phyloP scores from a whole-genome alignment of 2,113 vertebrate species.

The Syngnathoides biaculeatus region DNA sequence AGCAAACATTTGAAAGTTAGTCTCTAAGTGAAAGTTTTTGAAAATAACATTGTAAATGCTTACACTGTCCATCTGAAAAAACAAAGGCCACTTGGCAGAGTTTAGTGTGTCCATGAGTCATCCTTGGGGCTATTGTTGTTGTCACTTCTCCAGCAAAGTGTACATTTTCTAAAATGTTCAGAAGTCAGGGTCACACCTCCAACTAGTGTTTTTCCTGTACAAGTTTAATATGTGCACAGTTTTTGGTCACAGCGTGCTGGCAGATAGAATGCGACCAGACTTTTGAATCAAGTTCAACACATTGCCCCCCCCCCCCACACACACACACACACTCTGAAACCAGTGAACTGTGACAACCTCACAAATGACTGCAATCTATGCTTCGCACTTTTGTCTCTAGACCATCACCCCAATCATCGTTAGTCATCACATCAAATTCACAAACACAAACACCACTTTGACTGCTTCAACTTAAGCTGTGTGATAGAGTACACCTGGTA shows the following conservation, averaged over 20 bases:
- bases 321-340: no score
- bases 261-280: slow-evolving; percentile 32
- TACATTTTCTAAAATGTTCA: not conserved
- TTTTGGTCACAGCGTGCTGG: not conserved
- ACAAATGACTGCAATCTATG: slow-evolving; percentile 26
- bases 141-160: not conserved
- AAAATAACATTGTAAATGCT: not conserved
- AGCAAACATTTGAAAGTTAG: not conserved
- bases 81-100: not conserved
- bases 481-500: slow-evolving; percentile 66
- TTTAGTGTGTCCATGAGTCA: not conserved
- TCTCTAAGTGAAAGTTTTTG: not conserved
- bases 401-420: slow-evolving; percentile 11
- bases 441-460: slow-evolving; percentile 16
- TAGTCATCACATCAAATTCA: not conserved
- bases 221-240: not conserved
- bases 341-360: slow-evolving; percentile 15
- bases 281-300: slow-evolving; percentile 25
- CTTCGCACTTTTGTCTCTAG: slow-evolving; percentile 15
- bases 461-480: slow-evolving; percentile 26
- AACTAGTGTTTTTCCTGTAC: not conserved
- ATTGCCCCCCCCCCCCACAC: slow-evolving; percentile 3
- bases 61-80: not conserved
- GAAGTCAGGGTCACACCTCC: not conserved
- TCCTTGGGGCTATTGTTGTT: not conserved